Evolutionary conservation across 1,140 invertebrate species (phyloP).

Genomic region (Papilio polyxenes): DNA sequence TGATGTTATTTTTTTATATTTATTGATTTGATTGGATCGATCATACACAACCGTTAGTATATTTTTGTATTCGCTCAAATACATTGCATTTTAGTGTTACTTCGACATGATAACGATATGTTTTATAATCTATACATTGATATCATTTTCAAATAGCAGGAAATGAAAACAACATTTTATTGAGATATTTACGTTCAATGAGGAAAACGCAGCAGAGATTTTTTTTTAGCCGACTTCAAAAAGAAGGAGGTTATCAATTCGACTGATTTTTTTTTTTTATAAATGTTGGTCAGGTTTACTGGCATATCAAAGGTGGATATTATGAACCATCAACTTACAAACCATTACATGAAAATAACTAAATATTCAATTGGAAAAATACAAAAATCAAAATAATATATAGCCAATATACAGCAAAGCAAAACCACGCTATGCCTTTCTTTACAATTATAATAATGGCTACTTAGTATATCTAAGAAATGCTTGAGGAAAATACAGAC

Average conservation of each 20-base stretch:
- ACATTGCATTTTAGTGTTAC: slow-evolving; percentile 1
- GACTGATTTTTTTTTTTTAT: too few relatives aligned
- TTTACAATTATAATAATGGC: not conserved
- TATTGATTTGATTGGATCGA: not conserved
- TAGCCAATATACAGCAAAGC: not conserved
- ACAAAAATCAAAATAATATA: not conserved
- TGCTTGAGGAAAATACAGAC: not conserved
- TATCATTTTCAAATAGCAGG: slow-evolving; percentile 3
- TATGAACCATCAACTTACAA: not conserved
- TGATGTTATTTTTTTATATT: not conserved
- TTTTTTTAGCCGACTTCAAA: too few relatives aligned
- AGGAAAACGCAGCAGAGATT: not conserved
- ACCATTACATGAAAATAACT: not conserved
- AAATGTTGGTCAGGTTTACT: not conserved
- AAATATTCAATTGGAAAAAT: not conserved
- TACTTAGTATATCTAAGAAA: not conserved
- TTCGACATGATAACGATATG: not conserved
- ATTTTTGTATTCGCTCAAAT: not conserved
- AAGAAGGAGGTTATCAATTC: too few relatives aligned
- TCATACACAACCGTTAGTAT: not conserved
- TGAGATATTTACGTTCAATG: not conserved
- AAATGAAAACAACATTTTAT: not conserved
- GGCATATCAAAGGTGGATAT: too few relatives aligned
- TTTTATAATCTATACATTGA: slow-evolving; percentile 12
- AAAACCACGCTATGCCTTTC: not conserved